phyloP scores from a whole-genome alignment of 2,797 vertebrate species.

The Anabacerthia variegaticeps region DNA sequence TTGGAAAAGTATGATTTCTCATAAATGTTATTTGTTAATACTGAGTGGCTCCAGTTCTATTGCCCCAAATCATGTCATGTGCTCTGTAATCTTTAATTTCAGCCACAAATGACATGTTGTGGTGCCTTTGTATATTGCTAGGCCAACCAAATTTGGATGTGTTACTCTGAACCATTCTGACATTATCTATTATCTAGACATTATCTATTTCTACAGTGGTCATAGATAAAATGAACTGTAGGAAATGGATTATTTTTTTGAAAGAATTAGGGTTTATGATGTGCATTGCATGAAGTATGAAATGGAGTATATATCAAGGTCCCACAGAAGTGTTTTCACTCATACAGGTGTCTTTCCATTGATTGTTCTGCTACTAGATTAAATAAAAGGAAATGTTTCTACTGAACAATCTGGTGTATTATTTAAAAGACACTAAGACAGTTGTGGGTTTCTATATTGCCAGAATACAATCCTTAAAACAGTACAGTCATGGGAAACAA shows the following conservation, averaged over 20 bases:
- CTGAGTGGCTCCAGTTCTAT: rapidly evolving
- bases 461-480: not conserved
- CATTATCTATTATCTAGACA: not conserved
- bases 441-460: not conserved
- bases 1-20: not conserved
- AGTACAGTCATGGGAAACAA: not conserved
- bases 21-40: not conserved
- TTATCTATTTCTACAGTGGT: not conserved
- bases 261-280: not conserved
- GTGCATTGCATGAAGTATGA: not conserved
- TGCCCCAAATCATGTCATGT: not conserved
- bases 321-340: not conserved
- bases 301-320: not conserved
- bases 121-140: not conserved
- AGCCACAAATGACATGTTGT: not conserved
- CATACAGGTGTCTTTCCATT: not conserved
- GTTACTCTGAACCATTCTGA: not conserved
- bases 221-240: not conserved
- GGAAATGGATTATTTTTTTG: not conserved
- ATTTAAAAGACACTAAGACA: not conserved
- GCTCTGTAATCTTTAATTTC: not conserved
- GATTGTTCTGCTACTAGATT: not conserved
- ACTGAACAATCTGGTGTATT: not conserved
- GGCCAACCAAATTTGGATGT: not conserved
- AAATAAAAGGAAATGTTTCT: not conserved